A percentile compares a stretch with the other conserved stretches of the same genome.
phyloP scores from a whole-genome alignment of 2,797 vertebrate genomes.

The Leptatherina wallacei region DNA sequence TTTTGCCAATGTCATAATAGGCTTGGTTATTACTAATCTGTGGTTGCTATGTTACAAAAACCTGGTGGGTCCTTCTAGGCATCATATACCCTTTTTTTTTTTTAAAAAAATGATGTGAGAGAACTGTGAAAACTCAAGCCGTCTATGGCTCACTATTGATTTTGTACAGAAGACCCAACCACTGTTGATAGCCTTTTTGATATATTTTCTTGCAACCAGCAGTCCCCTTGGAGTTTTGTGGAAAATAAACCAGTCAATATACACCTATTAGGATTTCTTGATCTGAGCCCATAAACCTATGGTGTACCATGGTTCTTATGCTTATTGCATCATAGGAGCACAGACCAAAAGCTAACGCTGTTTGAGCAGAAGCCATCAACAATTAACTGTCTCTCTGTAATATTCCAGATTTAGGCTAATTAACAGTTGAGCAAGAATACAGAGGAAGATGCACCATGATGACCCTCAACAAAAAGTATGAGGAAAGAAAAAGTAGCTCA shows the following conservation, averaged over 20 bases:
- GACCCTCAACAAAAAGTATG: conserved; percentile 82
- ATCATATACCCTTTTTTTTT: conserved; percentile 86
- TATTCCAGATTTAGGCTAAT: conserved; percentile 90
- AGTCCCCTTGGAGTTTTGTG: conserved; percentile 92
- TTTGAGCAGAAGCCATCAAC: conserved; percentile 61
- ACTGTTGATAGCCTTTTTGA: conserved; percentile 99
- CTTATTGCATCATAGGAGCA: conserved; percentile 96
- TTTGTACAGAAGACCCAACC: conserved; percentile 97
- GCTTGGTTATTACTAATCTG: conserved; percentile 92
- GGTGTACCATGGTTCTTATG: conserved; percentile 88
- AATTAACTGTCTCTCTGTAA: conserved; percentile 78
- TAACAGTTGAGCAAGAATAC: conserved; percentile 92
- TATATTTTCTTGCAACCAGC: conserved; percentile 97
- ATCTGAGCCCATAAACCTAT: conserved; percentile 96
- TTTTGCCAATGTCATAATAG: conserved; percentile 86
- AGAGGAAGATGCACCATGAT: conserved; percentile 88
- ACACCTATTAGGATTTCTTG: conserved; percentile 99
- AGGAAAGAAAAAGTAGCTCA: conserved; percentile 89
- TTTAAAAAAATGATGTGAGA: conserved; percentile 97
- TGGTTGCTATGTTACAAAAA: conserved; percentile 89
- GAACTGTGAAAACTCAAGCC: conserved; percentile 99
- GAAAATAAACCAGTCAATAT: conserved; percentile 97
- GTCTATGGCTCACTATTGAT: conserved; percentile 99
- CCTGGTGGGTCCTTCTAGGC: conserved; percentile 89
- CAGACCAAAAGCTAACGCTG: conserved; percentile 68